phyloP scores from a whole-genome alignment of 2,113 vertebrate species.

The Brachyhypopomus occidentalis region DNA sequence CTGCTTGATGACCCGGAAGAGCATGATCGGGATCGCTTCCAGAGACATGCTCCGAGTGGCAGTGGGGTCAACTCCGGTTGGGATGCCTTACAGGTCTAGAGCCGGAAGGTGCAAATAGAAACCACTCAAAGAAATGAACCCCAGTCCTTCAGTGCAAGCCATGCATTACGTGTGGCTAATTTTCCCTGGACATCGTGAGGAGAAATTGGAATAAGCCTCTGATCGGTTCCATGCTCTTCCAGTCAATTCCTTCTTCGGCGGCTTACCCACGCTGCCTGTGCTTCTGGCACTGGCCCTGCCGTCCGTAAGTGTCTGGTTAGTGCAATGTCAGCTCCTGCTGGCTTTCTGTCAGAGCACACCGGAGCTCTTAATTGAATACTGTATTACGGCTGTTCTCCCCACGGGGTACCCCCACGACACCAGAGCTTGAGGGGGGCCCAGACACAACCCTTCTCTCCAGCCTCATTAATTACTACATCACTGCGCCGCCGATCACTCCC shows the following conservation, averaged over 20 bases:
- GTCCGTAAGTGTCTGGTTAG: constrained; percentile 52
- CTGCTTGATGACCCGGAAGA: neutral
- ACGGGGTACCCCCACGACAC: constrained; percentile 49
- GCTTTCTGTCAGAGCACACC: constrained; percentile 53
- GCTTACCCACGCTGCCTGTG: constrained; percentile 37
- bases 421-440: constrained; percentile 54
- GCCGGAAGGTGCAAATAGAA: neutral
- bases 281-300: constrained; percentile 41
- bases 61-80: neutral
- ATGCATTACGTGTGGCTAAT: constrained; percentile 35
- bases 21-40: neutral
- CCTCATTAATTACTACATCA: constrained; percentile 65
- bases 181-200: constrained; percentile 20
- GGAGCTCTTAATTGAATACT: constrained; percentile 60
- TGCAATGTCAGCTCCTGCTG: constrained; percentile 49
- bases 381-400: constrained; percentile 54
- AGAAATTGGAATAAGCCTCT: constrained; percentile 44
- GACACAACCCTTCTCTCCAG: constrained; percentile 55
- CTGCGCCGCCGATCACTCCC: constrained; percentile 50
- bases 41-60: neutral
- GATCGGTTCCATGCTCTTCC: constrained; percentile 33
- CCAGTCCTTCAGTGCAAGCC: neutral
- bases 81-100: neutral
- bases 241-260: constrained; percentile 37
- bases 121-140: constrained; percentile 10